Conservation (phyloP, 2,797 vertebrate species). For the Xiphophorus birchmanni region DNA sequence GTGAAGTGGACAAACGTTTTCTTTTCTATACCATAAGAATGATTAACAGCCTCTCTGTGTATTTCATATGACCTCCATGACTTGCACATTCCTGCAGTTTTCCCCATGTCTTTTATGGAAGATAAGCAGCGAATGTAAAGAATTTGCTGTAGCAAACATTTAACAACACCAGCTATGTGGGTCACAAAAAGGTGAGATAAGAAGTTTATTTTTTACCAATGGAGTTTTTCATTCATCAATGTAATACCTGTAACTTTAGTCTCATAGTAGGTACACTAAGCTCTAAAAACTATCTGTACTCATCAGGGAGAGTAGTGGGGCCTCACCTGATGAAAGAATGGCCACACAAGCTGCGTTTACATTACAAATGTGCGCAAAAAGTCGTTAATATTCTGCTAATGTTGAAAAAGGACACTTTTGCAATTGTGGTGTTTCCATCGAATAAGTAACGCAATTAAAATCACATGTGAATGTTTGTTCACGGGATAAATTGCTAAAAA, state of each 20-base stretch:
- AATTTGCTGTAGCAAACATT: slow-evolving; percentile 20
- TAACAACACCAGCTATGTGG: background rate
- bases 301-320: background rate
- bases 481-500: no score
- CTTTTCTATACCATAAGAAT: slow-evolving; percentile 38
- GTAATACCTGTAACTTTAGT: background rate
- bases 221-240: background rate
- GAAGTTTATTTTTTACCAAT: background rate
- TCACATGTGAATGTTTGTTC: no score
- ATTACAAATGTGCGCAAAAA: no score
- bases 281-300: background rate
- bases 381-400: no score
- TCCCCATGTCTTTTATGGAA: slow-evolving; percentile 19
- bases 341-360: background rate
- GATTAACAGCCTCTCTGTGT: slow-evolving; percentile 54
- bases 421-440: no score
- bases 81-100: slow-evolving; percentile 24
- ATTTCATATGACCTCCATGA: slow-evolving; percentile 27
- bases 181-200: background rate
- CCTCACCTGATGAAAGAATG: background rate
- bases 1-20: slow-evolving; percentile 5
- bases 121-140: slow-evolving; percentile 33
- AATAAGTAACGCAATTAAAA: no score
- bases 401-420: no score
- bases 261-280: background rate